These are phyloP conservation scores for Aleiodes alternator DNA, from an alignment of 2,888 invertebrate species.

Conservation along the genomic window DNA sequence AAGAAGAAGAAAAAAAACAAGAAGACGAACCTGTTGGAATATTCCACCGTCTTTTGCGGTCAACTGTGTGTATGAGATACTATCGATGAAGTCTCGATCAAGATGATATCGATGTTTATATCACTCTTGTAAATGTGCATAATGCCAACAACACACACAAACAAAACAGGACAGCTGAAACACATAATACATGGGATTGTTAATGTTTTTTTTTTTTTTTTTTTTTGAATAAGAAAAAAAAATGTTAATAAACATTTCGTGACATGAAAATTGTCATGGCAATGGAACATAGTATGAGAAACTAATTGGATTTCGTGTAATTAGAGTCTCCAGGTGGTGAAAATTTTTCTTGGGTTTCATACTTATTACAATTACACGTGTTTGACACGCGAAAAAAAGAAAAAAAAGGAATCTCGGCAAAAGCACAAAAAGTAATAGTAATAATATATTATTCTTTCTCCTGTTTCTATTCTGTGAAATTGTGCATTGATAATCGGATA, in stretches of 20 bases:
- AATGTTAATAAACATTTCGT: background rate
- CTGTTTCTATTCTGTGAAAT: too few species aligned
- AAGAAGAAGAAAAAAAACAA: too few species aligned
- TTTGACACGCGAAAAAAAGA: background rate
- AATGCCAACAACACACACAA: background rate
- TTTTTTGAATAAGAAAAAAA: background rate
- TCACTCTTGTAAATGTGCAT: constrained; percentile 18
- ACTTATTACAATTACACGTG: constrained; percentile 22
- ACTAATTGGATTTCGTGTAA: too few species aligned
- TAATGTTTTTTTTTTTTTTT: background rate
- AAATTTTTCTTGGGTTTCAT: too few species aligned
- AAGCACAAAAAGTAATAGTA: too few species aligned
- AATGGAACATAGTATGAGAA: too few species aligned
- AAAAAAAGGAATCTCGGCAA: too few species aligned
- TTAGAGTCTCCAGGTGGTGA: too few species aligned
- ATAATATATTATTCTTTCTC: too few species aligned
- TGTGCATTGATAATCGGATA: constrained; percentile 15
- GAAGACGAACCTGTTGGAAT: too few species aligned
- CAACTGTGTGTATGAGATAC: background rate
- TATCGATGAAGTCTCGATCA: constrained; percentile 22
- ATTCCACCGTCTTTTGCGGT: constrained; percentile 2
- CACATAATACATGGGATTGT: background rate
- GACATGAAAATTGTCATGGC: background rate
- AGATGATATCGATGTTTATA: constrained; percentile 24
- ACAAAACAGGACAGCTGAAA: constrained; percentile 8